A percentile compares a stretch with the other conserved stretches of the same genome.
Evolutionary conservation across 2,797 vertebrate species (phyloP).

Genomic region (Tenualosa thibaudeaui): DNA sequence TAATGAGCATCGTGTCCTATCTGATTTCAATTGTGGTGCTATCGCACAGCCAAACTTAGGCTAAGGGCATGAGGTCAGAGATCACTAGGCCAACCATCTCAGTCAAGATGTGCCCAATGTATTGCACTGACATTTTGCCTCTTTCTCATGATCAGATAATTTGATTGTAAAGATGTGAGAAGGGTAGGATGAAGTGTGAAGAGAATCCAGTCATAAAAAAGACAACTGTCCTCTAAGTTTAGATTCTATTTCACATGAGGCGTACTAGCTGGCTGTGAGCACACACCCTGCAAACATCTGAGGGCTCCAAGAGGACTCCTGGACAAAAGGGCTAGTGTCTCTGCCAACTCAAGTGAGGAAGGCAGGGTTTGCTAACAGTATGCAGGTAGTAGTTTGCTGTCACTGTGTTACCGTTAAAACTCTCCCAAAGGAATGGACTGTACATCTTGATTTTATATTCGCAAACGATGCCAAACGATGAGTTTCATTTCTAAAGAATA

Average conservation of each 20-base stretch:
- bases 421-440: background rate
- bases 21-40: slow-evolving; percentile 32
- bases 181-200: slow-evolving; percentile 26
- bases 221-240: slow-evolving; percentile 47
- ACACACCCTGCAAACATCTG: slow-evolving; percentile 34
- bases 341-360: background rate
- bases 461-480: too few relatives aligned
- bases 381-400: background rate
- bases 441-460: too few relatives aligned
- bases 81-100: background rate
- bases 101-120: background rate
- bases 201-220: slow-evolving; percentile 38
- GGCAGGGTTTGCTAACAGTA: background rate
- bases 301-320: slow-evolving; percentile 19
- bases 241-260: slow-evolving; percentile 48
- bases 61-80: slow-evolving; percentile 20
- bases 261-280: slow-evolving; percentile 17
- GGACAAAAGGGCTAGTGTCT: slow-evolving; percentile 35
- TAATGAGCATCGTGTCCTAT: slow-evolving; percentile 20
- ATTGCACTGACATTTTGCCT: background rate
- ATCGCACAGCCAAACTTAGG: slow-evolving; percentile 20
- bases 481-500: too few relatives aligned
- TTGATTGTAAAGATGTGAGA: background rate
- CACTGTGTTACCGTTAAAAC: background rate
- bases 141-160: background rate